Percentiles rank a stretch among this genome's conserved stretches.
Evolutionary conservation across 1,140 invertebrate genomes (phyloP).

Genomic region (Akabosia matsudoensis): DNA sequence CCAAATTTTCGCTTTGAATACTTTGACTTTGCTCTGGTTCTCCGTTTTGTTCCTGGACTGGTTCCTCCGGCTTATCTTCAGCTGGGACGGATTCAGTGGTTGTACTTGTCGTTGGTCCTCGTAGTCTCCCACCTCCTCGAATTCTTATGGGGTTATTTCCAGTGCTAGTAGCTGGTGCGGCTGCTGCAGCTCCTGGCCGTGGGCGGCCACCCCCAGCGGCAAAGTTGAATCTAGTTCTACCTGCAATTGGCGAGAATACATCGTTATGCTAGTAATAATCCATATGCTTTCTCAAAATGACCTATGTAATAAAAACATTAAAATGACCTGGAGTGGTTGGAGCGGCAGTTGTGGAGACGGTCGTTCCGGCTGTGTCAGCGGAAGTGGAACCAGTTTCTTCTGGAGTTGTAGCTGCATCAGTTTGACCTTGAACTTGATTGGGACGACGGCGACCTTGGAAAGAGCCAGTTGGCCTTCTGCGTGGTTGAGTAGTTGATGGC

Average conservation of each 20-base stretch:
- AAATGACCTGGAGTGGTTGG: background rate
- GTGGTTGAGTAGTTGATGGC: background rate
- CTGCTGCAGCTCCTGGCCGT: background rate
- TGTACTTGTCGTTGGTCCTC: conserved; percentile 17
- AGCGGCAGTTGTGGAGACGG: conserved; percentile 1
- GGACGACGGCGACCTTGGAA: conserved; percentile 14
- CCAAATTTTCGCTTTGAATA: conserved; percentile 7
- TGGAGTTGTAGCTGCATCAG: background rate
- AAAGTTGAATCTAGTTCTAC: conserved; percentile 33
- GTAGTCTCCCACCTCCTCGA: conserved; percentile 20
- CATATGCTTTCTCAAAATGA: too few relatives aligned
- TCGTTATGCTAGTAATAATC: background rate
- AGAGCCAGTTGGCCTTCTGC: conserved; percentile 1
- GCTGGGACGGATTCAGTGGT: conserved; percentile 37
- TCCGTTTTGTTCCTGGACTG: conserved; percentile 21
- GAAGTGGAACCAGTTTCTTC: background rate
- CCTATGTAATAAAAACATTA: background rate
- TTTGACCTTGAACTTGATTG: background rate
- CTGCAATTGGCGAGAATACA: background rate
- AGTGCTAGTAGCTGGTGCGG: background rate
- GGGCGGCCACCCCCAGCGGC: background rate
- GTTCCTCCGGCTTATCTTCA: conserved; percentile 1
- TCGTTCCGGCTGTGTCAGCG: background rate
- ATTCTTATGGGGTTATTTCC: conserved; percentile 16
- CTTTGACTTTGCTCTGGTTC: conserved; percentile 29